Evolutionary conservation across 2,888 invertebrate genomes (phyloP), one percentile per base, ranked within the genome.

Genomic region (Cephus spinipes): DNA sequence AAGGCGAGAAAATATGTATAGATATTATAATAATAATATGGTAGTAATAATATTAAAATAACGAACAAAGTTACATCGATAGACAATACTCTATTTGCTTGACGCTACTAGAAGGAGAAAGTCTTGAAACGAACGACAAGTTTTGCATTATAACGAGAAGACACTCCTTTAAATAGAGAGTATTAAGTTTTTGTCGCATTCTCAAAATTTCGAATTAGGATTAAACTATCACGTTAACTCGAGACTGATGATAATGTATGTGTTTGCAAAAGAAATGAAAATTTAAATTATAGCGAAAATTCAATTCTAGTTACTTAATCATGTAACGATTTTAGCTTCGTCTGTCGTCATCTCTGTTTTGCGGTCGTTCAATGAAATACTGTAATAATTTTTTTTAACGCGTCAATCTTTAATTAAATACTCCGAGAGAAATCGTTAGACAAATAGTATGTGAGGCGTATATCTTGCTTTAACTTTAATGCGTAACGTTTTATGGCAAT

Each of bases 31-130:
- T 40, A 36, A 40, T 40, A 40, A 40, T 15, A 23, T 30, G 9
- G 71, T 71, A 32, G 30, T 32, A 31, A 71, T 71, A 71, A 33
- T 9, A 71, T 71, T 71, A 71, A 30, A 31, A 71, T 71, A 71
- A 33, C 31, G 71, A 71, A 33, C 12, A 31, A 71, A 71, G 31
- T 71, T 71, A 71, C 31, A 33, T 33, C 71, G 71, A 71, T 71
- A 71, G 31, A 32, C 71, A 31, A 71, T 71, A 71, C 71, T 71
- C 71, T 71, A 71, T 30, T 71, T 23, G 71, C 31, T 71, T 71
- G 31, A 33, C 32, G 31, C 32, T 23, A 33, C 31, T 71, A 71
- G 71, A 33, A 31, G 71, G 33, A 71, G 33, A 33, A 71, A 55
- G 55, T 55, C 55, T 55, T 23, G 12, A 71, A 71, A 71, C 71